Evolutionary conservation across 2,888 invertebrate genomes (phyloP).

Genomic region (Heteropelma amictum): DNA sequence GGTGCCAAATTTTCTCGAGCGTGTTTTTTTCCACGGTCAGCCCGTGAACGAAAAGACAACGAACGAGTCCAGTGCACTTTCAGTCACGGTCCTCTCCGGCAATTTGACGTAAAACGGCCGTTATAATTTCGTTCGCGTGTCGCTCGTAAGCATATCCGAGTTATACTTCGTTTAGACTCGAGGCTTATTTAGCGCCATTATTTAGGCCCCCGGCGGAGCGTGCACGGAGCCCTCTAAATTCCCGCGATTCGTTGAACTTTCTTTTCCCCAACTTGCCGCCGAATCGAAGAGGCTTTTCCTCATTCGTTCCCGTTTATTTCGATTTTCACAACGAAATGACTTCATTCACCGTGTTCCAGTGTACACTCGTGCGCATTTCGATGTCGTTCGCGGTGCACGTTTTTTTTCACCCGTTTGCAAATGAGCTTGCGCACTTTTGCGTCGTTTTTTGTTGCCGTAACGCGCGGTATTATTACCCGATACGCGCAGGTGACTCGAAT

Average conservation of each 20-base stretch:
- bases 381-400: background rate
- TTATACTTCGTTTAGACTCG: background rate
- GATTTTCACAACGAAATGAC: constrained; percentile 17
- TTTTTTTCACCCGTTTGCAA: background rate
- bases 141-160: background rate
- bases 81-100: too few species aligned
- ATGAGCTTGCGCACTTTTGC: constrained; percentile 1
- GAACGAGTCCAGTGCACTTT: too few species aligned
- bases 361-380: background rate
- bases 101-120: too few species aligned
- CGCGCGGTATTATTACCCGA: constrained; percentile 9
- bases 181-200: constrained; percentile 62
- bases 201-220: constrained; percentile 64
- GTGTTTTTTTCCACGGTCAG: too few species aligned
- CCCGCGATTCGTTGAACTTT: too few species aligned
- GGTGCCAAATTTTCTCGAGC: too few species aligned
- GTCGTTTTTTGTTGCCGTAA: background rate
- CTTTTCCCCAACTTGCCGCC: too few species aligned
- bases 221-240: constrained; percentile 63
- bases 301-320: background rate
- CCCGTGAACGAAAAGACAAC: too few species aligned
- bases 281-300: background rate
- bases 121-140: background rate
- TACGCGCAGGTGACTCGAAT: constrained; percentile 33
- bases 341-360: constrained; percentile 12